Conservation (phyloP, 2,113 vertebrate genomes). For the Brevimyrus niger region DNA sequence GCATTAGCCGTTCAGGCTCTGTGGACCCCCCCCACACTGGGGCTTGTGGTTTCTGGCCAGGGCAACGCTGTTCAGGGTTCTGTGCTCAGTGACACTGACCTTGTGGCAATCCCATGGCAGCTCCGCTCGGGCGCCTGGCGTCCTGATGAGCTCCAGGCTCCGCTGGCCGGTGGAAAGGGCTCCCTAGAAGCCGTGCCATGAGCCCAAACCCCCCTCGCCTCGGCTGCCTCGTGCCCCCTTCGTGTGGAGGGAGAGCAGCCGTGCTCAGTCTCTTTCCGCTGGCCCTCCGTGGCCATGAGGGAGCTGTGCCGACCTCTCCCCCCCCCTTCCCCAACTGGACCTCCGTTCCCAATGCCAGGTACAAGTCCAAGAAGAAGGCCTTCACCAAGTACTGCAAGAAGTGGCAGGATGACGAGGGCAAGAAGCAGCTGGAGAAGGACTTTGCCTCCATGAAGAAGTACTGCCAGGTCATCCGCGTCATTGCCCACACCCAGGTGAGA, state of each 20-base stretch:
- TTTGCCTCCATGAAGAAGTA: slow-evolving; percentile 95
- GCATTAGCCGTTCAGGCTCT: neutral
- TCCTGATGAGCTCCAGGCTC: slow-evolving; percentile 96
- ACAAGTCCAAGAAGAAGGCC: slow-evolving; percentile 99
- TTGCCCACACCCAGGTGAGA: slow-evolving; percentile 91
- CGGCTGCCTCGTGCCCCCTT: slow-evolving; percentile 29
- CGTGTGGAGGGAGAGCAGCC: slow-evolving; percentile 40
- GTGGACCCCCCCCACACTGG: slow-evolving; percentile 1
- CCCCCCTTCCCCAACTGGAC: slow-evolving; percentile 37
- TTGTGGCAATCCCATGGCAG: slow-evolving; percentile 56
- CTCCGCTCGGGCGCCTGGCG: slow-evolving; percentile 82
- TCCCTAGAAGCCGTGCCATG: slow-evolving; percentile 85
- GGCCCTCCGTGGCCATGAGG: slow-evolving; percentile 55
- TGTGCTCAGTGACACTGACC: slow-evolving; percentile 48
- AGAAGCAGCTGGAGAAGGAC: slow-evolving; percentile 97
- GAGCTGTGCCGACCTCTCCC: slow-evolving; percentile 49
- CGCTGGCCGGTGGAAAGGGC: slow-evolving; percentile 87
- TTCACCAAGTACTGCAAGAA: slow-evolving; percentile 99
- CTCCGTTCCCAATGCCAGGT: slow-evolving; percentile 62
- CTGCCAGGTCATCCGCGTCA: slow-evolving; percentile 87
- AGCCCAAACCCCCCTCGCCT: slow-evolving; percentile 52
- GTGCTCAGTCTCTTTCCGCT: slow-evolving; percentile 61
- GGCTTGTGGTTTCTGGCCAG: slow-evolving; percentile 43
- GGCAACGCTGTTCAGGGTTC: slow-evolving; percentile 18
- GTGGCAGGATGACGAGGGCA: slow-evolving; percentile 97